Evolutionary conservation across 2,797 vertebrate species (phyloP).

Genomic region (Mionectes olivaceus): DNA sequence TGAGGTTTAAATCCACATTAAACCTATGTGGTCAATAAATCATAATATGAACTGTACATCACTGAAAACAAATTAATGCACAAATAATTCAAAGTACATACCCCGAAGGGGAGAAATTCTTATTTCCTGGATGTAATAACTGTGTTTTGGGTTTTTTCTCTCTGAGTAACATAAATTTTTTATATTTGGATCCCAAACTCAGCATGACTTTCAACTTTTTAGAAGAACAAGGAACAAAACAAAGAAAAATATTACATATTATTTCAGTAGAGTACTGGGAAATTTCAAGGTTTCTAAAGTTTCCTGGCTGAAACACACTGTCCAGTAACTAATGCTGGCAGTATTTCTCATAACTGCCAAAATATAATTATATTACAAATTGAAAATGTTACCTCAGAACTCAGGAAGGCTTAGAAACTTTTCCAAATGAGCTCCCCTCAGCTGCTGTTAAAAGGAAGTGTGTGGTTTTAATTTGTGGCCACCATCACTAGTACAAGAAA

Average conservation of each 20-base stretch:
- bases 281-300: conserved; percentile 26
- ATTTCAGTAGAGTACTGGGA: conserved; percentile 2
- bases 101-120: not conserved
- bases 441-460: not conserved
- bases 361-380: not conserved
- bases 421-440: not conserved
- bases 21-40: not conserved
- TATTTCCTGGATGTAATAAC: not conserved
- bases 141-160: not conserved
- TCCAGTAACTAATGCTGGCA: not conserved
- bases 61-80: not conserved
- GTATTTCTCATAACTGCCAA: not conserved
- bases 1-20: not conserved
- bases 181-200: conserved; percentile 16
- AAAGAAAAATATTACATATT: not conserved
- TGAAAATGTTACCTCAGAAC: conserved; percentile 2
- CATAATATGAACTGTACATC: not conserved
- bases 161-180: not conserved
- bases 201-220: not conserved
- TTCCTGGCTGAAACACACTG: not conserved
- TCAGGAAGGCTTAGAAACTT: not conserved
- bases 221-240: not conserved
- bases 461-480: not conserved
- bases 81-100: not conserved
- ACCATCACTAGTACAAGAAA: not conserved